Base-by-base conservation (phyloP, 2,113 vertebrate species). In the Colius striatus region DNA sequence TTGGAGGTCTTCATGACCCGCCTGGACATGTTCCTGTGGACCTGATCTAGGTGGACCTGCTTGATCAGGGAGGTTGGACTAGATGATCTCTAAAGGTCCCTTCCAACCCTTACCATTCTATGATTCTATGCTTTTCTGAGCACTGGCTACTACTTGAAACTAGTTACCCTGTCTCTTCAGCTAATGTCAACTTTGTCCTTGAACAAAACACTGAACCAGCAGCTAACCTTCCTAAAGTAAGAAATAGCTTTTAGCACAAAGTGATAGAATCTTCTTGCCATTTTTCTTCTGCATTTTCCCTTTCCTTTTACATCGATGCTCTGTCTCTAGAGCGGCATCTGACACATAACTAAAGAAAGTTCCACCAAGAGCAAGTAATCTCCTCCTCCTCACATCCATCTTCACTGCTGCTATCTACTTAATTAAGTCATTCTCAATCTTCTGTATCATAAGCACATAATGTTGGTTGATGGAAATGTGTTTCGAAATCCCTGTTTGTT, bases 401-500 rank as follows among this genome's bases (percentile, higher is more conserved):
- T 36, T 88, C 73, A 75, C 72, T 78, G 85, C 57, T 90, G 48
- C 93, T 90, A 72, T 78, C 92, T 86, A 86, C 73, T 82, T 88
- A 96, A 94, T 94, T 95, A 94, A 96, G 88, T 86, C 5, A 0
- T 94, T 94, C 66, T 90, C 92, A 90, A 38, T 96, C 88, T 93
- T 96, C 83, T 95, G 57, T 90, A 86, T 80, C 68, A 90, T 88
- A 97, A 92, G 57, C 76, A 93, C 62, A 81, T 90, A 71, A 96
- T 38, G 45, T 32, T 92, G 65, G 34, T 45, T 95, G 94, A 90
- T 87, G 76, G 72, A 92, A 93, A 86, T 71, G 61, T 75, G 90
- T 89, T 97, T 92, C 90, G 75, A 96, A 93, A 95, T 83, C 85
- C 62, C 58, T 38, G 48, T 87, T 92, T 96, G 75, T 94, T 94